phyloP scores from a whole-genome alignment of 2,797 vertebrate species.

The Salmo trutta region DNA sequence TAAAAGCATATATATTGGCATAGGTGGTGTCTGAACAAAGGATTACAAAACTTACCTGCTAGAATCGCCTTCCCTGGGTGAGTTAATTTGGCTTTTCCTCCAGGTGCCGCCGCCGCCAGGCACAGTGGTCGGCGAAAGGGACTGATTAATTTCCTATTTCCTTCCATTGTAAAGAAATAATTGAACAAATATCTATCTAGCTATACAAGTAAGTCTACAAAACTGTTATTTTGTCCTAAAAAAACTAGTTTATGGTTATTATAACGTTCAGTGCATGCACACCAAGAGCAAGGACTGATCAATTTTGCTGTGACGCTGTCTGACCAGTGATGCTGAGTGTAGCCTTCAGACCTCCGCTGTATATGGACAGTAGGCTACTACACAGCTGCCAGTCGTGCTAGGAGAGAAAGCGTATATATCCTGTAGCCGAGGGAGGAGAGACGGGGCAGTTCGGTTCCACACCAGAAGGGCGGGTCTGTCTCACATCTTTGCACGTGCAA shows the following conservation, averaged over 20 bases:
- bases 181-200: neutral
- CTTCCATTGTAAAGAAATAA: slow-evolving; percentile 59
- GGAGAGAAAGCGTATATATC: neutral
- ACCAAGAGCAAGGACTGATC: slow-evolving; percentile 31
- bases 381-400: neutral
- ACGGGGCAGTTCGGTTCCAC: slow-evolving; percentile 19
- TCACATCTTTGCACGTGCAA: neutral
- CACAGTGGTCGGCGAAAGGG: slow-evolving; percentile 64
- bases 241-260: neutral
- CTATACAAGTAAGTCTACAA: neutral
- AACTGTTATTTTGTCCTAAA: neutral
- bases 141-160: slow-evolving; percentile 47
- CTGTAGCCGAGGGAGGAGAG: slow-evolving; percentile 3
- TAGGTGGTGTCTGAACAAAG: neutral
- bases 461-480: slow-evolving; percentile 54
- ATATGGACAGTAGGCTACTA: slow-evolving; percentile 36
- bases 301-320: slow-evolving; percentile 28
- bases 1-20: neutral
- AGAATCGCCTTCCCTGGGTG: slow-evolving; percentile 95
- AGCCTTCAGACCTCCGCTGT: neutral
- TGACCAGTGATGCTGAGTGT: slow-evolving; percentile 22
- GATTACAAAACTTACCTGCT: slow-evolving; percentile 80
- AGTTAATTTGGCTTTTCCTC: slow-evolving; percentile 86
- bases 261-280: slow-evolving; percentile 43
- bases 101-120: slow-evolving; percentile 82